Conservation (phyloP, 2,888 invertebrate species). For the Neoitamus cyanurus region DNA sequence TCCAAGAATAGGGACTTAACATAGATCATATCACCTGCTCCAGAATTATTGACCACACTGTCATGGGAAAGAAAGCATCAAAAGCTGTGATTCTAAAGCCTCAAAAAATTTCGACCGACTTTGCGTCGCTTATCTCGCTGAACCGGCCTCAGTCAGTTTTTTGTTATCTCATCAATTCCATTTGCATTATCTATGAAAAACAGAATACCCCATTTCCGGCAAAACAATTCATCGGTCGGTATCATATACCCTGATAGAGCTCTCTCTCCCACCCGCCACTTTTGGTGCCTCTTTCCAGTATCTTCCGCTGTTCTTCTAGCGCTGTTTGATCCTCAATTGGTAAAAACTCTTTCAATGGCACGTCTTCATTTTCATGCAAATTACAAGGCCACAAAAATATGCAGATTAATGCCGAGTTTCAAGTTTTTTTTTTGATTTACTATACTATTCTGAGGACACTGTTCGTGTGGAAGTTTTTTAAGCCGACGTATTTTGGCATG, state of each 20-base stretch:
- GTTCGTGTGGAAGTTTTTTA: not conserved
- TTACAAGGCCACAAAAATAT: conserved; percentile 31
- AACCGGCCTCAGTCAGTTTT: not conserved
- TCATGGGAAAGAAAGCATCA: not conserved
- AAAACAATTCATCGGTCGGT: not conserved
- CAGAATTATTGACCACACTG: not conserved
- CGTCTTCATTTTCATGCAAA: conserved; percentile 24
- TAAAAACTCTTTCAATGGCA: conserved; percentile 21
- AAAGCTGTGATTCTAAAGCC: not conserved
- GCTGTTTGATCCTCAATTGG: conserved; percentile 7
- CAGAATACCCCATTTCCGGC: conserved; percentile 25
- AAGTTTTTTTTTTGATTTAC: not conserved
- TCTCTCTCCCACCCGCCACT: not conserved
- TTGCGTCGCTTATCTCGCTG: not conserved
- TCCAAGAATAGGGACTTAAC: not conserved
- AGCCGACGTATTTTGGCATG: not conserved
- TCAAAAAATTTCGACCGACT: not conserved
- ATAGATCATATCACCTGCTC: not conserved
- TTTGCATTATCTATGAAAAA: conserved; percentile 35
- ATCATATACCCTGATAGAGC: not conserved
- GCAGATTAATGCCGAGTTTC: conserved; percentile 13
- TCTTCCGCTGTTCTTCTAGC: not conserved
- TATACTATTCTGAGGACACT: not conserved
- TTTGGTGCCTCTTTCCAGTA: not conserved
- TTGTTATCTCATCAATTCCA: not conserved